Evolutionary conservation across 2,888 invertebrate species (phyloP).

Genomic region (Tenthredo scrophulariae): DNA sequence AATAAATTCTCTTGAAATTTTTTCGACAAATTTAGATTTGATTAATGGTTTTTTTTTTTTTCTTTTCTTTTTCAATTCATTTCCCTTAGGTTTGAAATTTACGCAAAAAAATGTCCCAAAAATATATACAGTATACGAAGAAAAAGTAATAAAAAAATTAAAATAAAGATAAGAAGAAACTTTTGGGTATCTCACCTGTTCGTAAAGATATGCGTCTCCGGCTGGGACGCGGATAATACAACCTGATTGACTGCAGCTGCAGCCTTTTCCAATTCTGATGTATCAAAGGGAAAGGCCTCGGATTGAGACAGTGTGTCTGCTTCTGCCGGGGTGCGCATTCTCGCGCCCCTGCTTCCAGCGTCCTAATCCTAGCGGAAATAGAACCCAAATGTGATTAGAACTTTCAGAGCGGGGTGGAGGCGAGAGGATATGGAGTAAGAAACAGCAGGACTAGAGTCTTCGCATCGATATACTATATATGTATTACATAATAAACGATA

Average conservation of each 20-base stretch:
- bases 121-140: background rate
- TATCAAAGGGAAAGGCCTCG: constrained; percentile 70
- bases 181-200: constrained; percentile 69
- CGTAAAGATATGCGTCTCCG: constrained; percentile 72
- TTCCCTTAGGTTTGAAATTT: background rate
- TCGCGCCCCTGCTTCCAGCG: constrained; percentile 53
- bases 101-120: background rate
- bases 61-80: background rate
- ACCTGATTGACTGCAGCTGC: constrained; percentile 64
- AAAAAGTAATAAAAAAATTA: background rate
- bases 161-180: background rate
- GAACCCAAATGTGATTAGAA: constrained; percentile 42
- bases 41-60: background rate
- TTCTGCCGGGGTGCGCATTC: constrained; percentile 74
- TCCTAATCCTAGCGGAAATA: constrained; percentile 49
- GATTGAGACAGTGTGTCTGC: constrained; percentile 71
- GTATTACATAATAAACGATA: background rate
- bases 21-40: background rate
- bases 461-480: background rate
- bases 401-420: background rate
- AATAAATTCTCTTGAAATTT: background rate
- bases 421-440: background rate
- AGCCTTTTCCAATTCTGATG: constrained; percentile 62
- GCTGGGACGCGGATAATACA: constrained; percentile 69
- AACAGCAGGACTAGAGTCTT: background rate